These are phyloP conservation scores for Lottia gigantea DNA, from an alignment of 2,888 invertebrate genomes.

Conservation along the genomic window DNA sequence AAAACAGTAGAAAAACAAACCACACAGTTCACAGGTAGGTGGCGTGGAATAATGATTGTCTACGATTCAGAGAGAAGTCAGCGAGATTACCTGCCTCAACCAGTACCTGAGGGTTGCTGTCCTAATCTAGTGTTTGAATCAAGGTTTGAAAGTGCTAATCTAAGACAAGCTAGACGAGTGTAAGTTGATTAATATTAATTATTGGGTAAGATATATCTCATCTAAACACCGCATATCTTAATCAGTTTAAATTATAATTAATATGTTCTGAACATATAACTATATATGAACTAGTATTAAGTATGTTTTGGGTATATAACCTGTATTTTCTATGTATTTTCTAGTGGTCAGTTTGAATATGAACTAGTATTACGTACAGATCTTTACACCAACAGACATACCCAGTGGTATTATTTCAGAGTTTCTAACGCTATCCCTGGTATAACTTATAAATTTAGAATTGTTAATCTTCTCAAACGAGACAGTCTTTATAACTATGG, in stretches of 20 bases:
- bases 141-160: constrained; percentile 66
- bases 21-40: constrained; percentile 54
- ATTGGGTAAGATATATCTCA: no score
- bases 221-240: no score
- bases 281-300: no score
- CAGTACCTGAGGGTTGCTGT: constrained; percentile 57
- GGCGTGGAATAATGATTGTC: constrained; percentile 62
- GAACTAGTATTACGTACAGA: constrained; percentile 67
- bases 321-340: constrained; percentile 18
- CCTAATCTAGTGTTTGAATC: constrained; percentile 66
- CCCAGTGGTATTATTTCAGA: constrained; percentile 69
- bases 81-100: constrained; percentile 53
- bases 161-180: constrained; percentile 65
- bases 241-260: no score
- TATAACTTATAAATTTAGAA: constrained; percentile 63
- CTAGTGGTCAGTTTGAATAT: constrained; percentile 67
- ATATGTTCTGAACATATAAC: no score
- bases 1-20: constrained; percentile 58
- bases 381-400: constrained; percentile 67
- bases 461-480: constrained; percentile 65
- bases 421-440: constrained; percentile 60
- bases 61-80: constrained; percentile 64
- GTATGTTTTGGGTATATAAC: no score
- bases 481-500: constrained; percentile 67
- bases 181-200: constrained; percentile 44